phyloP scores from a whole-genome alignment of 2,888 invertebrate genomes.

The Acrobasis suavella region DNA sequence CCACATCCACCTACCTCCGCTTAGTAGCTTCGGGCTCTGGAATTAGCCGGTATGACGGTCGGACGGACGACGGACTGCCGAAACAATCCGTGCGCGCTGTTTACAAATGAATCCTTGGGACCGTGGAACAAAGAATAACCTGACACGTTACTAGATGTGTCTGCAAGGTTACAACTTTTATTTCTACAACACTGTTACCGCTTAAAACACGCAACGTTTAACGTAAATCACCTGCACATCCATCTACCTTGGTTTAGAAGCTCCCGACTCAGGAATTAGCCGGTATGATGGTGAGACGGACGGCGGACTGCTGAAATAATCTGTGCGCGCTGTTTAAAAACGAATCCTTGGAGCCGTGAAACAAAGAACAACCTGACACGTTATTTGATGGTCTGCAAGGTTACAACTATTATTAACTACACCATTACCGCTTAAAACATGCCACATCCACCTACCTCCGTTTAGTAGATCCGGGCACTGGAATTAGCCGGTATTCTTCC shows the following conservation, averaged over 20 bases:
- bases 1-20: background rate
- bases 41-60: constrained; percentile 45
- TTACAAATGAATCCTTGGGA: constrained; percentile 56
- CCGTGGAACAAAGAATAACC: constrained; percentile 25
- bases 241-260: constrained; percentile 33
- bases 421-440: too few relatives aligned
- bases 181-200: too few relatives aligned
- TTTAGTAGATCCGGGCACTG: constrained; percentile 27
- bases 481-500: constrained; percentile 46
- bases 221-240: too few relatives aligned
- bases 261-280: constrained; percentile 41
- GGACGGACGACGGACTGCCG: constrained; percentile 11
- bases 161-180: background rate
- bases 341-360: too few relatives aligned
- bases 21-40: constrained; percentile 27
- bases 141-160: constrained; percentile 17
- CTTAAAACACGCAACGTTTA: constrained; percentile 24
- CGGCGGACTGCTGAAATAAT: constrained; percentile 38
- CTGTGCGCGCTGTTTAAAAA: too few relatives aligned
- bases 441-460: constrained; percentile 30
- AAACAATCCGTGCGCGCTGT: constrained; percentile 53
- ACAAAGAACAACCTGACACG: too few relatives aligned
- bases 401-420: too few relatives aligned
- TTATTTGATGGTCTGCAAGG: too few relatives aligned
- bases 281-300: constrained; percentile 38